Conservation (phyloP, 1,140 invertebrate genomes). For the Mactra quadrangularis region DNA sequence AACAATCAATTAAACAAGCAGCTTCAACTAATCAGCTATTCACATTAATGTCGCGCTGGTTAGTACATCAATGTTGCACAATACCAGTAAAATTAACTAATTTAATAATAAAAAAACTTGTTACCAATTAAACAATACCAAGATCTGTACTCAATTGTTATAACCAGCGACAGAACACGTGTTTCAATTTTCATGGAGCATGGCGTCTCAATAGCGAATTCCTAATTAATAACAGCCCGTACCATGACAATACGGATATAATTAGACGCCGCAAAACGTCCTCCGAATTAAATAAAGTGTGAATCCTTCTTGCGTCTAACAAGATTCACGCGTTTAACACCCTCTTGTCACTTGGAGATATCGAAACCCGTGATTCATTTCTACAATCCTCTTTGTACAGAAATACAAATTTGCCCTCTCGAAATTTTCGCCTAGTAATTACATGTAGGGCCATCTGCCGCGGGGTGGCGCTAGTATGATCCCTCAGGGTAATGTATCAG, state of each 20-base stretch:
- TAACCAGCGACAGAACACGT: conserved; percentile 7
- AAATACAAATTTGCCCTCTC: conserved; percentile 41
- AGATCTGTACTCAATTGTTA: too few relatives aligned
- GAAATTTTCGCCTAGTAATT: conserved; percentile 48
- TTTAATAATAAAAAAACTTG: too few relatives aligned
- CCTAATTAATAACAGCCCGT: conserved; percentile 58
- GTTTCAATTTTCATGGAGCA: conserved; percentile 7
- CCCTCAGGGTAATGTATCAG: conserved; percentile 53
- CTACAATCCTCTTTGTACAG: conserved; percentile 35
- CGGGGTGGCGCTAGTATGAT: conserved; percentile 32
- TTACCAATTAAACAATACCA: too few relatives aligned
- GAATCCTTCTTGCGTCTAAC: conserved; percentile 37
- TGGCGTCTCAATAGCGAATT: conserved; percentile 8
- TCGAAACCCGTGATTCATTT: conserved; percentile 59
- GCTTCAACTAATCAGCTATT: too few relatives aligned
- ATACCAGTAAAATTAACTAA: too few relatives aligned
- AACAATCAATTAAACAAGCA: too few relatives aligned
- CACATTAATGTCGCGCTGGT: too few relatives aligned
- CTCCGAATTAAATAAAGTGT: conserved; percentile 57
- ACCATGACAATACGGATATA: conserved; percentile 25
- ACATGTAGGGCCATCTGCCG: conserved; percentile 47
- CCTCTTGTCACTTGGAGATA: conserved; percentile 47
- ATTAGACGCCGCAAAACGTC: conserved; percentile 55
- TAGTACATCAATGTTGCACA: too few relatives aligned
- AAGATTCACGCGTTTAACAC: conserved; percentile 40